These are phyloP conservation scores for Virgularia gustaviana DNA, from an alignment of 92 coral and sea anemone genomes.

Conservation along the genomic window DNA sequence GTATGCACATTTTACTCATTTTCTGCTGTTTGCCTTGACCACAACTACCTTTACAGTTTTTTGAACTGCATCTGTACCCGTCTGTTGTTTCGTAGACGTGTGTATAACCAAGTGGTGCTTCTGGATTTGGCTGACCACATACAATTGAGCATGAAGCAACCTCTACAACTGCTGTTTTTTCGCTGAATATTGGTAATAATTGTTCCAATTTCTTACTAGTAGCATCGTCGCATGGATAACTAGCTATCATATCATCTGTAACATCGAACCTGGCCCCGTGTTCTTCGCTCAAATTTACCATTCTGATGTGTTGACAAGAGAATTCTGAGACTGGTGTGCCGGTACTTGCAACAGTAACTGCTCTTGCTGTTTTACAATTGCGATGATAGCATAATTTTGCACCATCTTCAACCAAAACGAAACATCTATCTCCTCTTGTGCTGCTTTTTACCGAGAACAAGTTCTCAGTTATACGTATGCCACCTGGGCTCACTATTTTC, in stretches of 20 bases:
- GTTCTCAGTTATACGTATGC: slow-evolving; percentile 11
- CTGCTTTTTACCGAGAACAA: slow-evolving; percentile 41
- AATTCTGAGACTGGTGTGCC: neutral
- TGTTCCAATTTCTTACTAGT: slow-evolving; percentile 1
- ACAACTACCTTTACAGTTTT: slow-evolving; percentile 26
- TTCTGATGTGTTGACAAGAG: slow-evolving; percentile 30
- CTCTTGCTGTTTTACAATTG: slow-evolving; percentile 24
- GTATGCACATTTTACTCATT: slow-evolving; percentile 15
- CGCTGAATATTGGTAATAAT: neutral
- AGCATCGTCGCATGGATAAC: slow-evolving; percentile 40
- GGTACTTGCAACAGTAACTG: neutral
- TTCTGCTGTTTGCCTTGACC: slow-evolving; percentile 45
- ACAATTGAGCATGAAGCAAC: slow-evolving; percentile 42
- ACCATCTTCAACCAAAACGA: slow-evolving; percentile 7
- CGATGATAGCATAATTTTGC: slow-evolving; percentile 35
- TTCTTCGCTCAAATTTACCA: neutral
- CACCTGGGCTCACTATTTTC: slow-evolving; percentile 24
- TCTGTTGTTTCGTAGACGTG: slow-evolving; percentile 15
- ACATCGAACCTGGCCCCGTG: neutral
- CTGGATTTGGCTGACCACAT: slow-evolving; percentile 37
- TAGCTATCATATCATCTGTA: slow-evolving; percentile 1
- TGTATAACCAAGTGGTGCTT: slow-evolving; percentile 38
- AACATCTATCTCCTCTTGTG: slow-evolving; percentile 42
- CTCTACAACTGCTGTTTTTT: slow-evolving; percentile 31
- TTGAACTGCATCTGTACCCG: slow-evolving; percentile 23